Base-by-base conservation (phyloP, 2,797 vertebrate genomes). In the Denticeps clupeoides region DNA sequence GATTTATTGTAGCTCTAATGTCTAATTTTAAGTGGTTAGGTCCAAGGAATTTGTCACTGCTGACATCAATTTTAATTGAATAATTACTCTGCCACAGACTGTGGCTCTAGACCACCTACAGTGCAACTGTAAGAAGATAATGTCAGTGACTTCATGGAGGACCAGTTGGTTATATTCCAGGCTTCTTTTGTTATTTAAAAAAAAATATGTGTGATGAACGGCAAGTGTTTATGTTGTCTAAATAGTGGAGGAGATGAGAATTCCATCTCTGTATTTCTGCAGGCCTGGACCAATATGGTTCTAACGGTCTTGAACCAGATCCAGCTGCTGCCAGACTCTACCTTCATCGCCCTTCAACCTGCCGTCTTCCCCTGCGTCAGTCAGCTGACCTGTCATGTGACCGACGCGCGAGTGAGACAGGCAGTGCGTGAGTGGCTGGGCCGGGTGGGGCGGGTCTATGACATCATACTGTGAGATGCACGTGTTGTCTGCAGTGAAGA, bases 201-300 rank as follows among this genome's bases (percentile, higher is more conserved):
- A 1, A 11, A 27, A 27, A 5, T 4, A 5, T 9, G 27, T 27
- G 26, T 27, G 2, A 35, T 35, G 33, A 9, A n/a, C n/a, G n/a
- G n/a, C n/a, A n/a, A n/a, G n/a, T n/a, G n/a, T n/a, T n/a, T n/a
- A n/a, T n/a, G n/a, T n/a, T n/a, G n/a, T n/a, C n/a, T n/a, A n/a
- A n/a, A n/a, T n/a, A n/a, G n/a, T n/a, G n/a, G n/a, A n/a, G n/a
- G n/a, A n/a, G n/a, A n/a, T n/a, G 7, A 16, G 2, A 10, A 21
- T 27, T 47, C 7, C 53, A 10, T 42, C 15, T 42, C 18, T 35
- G 26, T 7, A 47, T 59, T 67, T 54, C 19, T 59, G 10, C 5
- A 99, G 95, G 93, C 95, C 0, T 99, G 95, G 95, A 96, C 91
- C 80, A 97, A 87, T 77, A 97, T 97, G 95, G 88, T 98, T 58